Conservation (phyloP, 2,113 vertebrate species). For the Lamprologus callipterus region DNA sequence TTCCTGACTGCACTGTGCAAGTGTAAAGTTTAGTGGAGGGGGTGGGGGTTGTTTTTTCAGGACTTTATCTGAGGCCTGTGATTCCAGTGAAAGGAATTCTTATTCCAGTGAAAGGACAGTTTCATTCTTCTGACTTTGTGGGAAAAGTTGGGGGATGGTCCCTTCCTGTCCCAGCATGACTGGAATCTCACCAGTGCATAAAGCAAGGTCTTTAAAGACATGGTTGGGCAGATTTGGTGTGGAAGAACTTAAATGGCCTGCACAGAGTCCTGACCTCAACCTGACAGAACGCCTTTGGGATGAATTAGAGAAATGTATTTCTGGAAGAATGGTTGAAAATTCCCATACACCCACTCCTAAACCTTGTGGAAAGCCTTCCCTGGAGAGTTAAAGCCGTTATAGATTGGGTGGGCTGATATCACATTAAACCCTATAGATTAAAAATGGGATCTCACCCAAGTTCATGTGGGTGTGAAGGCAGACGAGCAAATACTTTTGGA, state of each 20-base stretch:
- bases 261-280: neutral
- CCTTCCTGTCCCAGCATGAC: neutral
- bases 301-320: neutral
- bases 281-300: neutral
- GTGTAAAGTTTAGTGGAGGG: neutral
- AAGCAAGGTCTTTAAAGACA: neutral
- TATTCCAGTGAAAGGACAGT: neutral
- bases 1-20: neutral
- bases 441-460: neutral
- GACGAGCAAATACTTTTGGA: neutral
- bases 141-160: neutral
- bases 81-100: neutral
- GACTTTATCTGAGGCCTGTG: neutral
- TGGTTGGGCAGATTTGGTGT: neutral
- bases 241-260: neutral
- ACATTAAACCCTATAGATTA: neutral
- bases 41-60: neutral
- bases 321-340: neutral
- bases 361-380: neutral
- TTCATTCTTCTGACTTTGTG: neutral
- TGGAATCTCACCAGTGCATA: neutral
- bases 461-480: neutral
- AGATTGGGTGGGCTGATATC: neutral
- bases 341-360: neutral
- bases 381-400: neutral